Evolutionary conservation across 2,888 invertebrate genomes (phyloP), one percentile per base, ranked within the genome.

Genomic region (Diaphora mendica): DNA sequence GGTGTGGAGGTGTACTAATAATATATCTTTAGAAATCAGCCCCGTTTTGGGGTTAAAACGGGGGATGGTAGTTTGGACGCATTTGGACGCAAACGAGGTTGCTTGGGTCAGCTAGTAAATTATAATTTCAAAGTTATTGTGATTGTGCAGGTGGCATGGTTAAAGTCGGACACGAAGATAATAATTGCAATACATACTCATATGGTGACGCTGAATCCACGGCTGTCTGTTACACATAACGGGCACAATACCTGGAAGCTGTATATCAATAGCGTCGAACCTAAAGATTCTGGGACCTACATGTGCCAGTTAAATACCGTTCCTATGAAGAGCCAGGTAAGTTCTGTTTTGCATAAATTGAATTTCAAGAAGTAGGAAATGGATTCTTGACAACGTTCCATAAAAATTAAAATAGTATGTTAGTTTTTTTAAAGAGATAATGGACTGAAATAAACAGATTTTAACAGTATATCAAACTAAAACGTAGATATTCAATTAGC

Each of bases 221-320:
- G 98, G 77, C 96, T 98, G 89, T 97, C 97, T 72, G 98, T 98
- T 83, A 98, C 98, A 81, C 98, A 98, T 95, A 98, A 98, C 92
- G 98, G 99, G 42, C 98, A 98, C 96, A 98, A 98, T 94, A 98
- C 98, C 84, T 99, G 99, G 99, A 98, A 98, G 94, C 96, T 99
- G 88, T 98, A 98, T 95, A 97, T 99, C 92, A 97, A 97, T 86
- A 98, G 97, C 90, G 98, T 99, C 81, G 98, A 98, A 94, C 97
- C 98, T 88, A 97, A 98, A 90, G 99, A 99, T 93, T 98, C 98
- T 51, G 99, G 99, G 83, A 98, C 98, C 68, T 99, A 99, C 95
- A 98, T 98, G 98, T 99, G 98, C 93, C 98, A 99, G 95, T 97
- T 98, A 88, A 98, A 98, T 93, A 98, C 98, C 51, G 98, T 98